Evolutionary conservation across 2,888 invertebrate species (phyloP).

Genomic region (Agrochola litura): DNA sequence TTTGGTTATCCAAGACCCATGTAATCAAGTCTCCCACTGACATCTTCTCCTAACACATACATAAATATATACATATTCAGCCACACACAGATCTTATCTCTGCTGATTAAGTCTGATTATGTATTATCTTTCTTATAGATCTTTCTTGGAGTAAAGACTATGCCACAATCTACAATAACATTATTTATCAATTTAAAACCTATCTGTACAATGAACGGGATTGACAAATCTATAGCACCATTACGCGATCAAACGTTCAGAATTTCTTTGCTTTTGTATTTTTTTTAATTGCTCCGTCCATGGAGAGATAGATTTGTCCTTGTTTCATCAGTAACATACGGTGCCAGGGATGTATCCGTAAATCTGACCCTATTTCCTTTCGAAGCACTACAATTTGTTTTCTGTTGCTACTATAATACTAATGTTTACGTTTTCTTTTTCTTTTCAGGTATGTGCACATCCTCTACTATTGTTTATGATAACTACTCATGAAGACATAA

Average conservation of each 20-base stretch:
- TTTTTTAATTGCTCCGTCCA: not conserved
- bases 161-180: not conserved
- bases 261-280: not conserved
- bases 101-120: not conserved
- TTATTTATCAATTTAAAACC: not conserved
- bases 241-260: not conserved
- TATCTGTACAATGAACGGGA: not conserved
- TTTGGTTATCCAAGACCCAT: not conserved
- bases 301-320: not conserved
- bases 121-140: too few species aligned
- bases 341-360: not conserved
- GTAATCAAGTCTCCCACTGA: not conserved
- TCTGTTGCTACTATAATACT: conserved; percentile 5
- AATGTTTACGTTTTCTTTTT: conserved; percentile 47
- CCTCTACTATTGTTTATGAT: not conserved
- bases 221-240: conserved; percentile 1
- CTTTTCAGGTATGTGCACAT: conserved; percentile 56
- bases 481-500: not conserved
- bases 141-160: not conserved
- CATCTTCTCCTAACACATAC: not conserved
- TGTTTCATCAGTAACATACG: not conserved
- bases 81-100: not conserved
- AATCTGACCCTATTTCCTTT: not conserved
- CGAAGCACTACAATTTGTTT: not conserved
- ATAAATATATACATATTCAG: not conserved